Base-by-base conservation (phyloP, 2,888 invertebrate species). In the Sphaerophoria taeniata region DNA sequence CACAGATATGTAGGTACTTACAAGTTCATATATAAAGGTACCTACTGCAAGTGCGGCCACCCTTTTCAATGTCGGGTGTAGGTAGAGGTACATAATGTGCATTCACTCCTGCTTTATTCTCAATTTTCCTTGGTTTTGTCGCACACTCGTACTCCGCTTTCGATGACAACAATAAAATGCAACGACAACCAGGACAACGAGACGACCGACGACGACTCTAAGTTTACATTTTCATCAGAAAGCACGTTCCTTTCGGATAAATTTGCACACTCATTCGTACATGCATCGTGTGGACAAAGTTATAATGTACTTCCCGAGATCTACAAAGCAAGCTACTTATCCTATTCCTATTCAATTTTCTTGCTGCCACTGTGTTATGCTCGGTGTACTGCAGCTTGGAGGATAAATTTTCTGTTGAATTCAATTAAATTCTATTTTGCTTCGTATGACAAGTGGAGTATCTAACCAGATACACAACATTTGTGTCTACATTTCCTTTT, bases 221-320 rank as follows among this genome's bases (percentile, higher is more conserved):
- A 79, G 70, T 78, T 78, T 39, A 79, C 34, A 75, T 67, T 72
- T 75, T 72, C 11, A 47, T 24, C 58, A 56, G 60, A 75, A 75
- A 79, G 75, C 84, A 84, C 84, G 84, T 80, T 75, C 56, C 43
- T 45, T 84, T 79, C 36, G 71, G 43, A 43, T n/a, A 45, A 61
- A 69, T 72, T 72, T 58, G 36, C 33, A 53, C 39, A 53, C 39
- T 65, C 45, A 33, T 53, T 24, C 24, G 24, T 24, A 24, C 24
- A 24, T 24, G 24, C 24, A 67, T 53, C 73, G 53, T 51, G 24
- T 2, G 67, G 70, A 51, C 36, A 49, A 39, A 71, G 80, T 69
- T 69, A 71, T 51, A 76, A 81, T 53, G 69, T 70, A 74, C 75
- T 53, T 71, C 65, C 16, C 12, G n/a, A 79, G 24, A 24, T 24